A percentile compares a stretch with the other conserved stretches of the same genome.
Conservation (phyloP, 2,797 vertebrate species). For the Carcharodon carcharias region DNA sequence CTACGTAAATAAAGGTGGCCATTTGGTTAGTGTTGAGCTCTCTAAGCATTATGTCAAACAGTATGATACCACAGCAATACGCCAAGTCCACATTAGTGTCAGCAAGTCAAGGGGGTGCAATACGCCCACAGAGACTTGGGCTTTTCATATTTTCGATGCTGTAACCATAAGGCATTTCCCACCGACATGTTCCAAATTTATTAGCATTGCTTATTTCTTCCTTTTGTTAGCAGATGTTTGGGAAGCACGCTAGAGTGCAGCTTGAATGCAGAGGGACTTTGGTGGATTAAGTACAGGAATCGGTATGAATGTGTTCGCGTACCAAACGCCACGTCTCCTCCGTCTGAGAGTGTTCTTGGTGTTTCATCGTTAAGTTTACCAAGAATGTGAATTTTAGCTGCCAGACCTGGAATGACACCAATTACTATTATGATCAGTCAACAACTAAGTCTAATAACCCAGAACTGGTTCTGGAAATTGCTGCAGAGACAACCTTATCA, state of each 20-base stretch:
- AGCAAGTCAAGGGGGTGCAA: background rate
- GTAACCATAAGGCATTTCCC: constrained; percentile 31
- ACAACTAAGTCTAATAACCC: background rate
- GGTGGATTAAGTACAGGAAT: background rate
- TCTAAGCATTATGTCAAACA: background rate
- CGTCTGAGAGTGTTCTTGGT: background rate
- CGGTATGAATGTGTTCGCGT: background rate
- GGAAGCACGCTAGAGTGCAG: background rate
- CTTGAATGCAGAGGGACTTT: background rate
- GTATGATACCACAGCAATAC: background rate
- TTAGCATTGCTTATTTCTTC: background rate
- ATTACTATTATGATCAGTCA: background rate
- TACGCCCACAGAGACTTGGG: background rate
- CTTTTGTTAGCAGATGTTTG: constrained; percentile 16
- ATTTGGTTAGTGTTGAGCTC: background rate
- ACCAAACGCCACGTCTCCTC: background rate
- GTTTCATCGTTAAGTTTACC: background rate
- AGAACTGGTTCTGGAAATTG: background rate
- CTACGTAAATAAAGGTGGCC: background rate
- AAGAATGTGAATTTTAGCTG: background rate
- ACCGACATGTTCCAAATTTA: background rate
- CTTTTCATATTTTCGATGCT: background rate
- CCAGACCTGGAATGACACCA: background rate
- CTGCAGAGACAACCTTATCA: background rate
- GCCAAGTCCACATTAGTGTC: background rate